These are phyloP conservation scores for Standfussiana lucernea DNA, from an alignment of 2,888 invertebrate genomes.

Conservation along the genomic window DNA sequence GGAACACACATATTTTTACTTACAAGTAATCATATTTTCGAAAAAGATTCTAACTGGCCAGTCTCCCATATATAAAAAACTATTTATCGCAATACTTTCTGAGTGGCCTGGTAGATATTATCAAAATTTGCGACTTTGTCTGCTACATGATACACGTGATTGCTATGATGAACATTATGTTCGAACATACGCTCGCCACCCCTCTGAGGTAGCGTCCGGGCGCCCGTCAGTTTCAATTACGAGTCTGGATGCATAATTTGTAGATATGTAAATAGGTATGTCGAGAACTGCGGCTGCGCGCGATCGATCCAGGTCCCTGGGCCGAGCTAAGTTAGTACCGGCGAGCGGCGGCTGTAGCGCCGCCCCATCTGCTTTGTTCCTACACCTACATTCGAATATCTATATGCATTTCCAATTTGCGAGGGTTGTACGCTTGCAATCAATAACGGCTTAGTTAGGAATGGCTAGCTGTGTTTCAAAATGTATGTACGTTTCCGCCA, in stretches of 20 bases:
- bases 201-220: neutral
- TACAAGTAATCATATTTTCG: no score
- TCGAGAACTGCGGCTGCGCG: slow-evolving; percentile 30
- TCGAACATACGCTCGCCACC: neutral
- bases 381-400: neutral
- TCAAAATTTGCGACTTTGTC: neutral
- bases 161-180: neutral
- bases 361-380: slow-evolving; percentile 1
- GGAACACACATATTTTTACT: no score
- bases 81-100: no score
- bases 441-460: slow-evolving; percentile 11
- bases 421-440: neutral
- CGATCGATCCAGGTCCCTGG: slow-evolving; percentile 36
- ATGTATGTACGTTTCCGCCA: neutral
- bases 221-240: slow-evolving; percentile 17
- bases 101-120: no score
- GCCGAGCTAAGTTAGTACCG: slow-evolving; percentile 3
- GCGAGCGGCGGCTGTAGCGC: slow-evolving; percentile 9
- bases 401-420: slow-evolving; percentile 15
- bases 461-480: neutral
- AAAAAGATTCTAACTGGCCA: no score
- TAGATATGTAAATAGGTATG: slow-evolving; percentile 5
- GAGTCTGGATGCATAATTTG: slow-evolving; percentile 37
- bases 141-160: slow-evolving; percentile 18
- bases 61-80: no score